Percentiles rank a stretch among this genome's conserved stretches.
Conservation (phyloP, 2,797 vertebrate genomes). For the Megaceryle alcyon region DNA sequence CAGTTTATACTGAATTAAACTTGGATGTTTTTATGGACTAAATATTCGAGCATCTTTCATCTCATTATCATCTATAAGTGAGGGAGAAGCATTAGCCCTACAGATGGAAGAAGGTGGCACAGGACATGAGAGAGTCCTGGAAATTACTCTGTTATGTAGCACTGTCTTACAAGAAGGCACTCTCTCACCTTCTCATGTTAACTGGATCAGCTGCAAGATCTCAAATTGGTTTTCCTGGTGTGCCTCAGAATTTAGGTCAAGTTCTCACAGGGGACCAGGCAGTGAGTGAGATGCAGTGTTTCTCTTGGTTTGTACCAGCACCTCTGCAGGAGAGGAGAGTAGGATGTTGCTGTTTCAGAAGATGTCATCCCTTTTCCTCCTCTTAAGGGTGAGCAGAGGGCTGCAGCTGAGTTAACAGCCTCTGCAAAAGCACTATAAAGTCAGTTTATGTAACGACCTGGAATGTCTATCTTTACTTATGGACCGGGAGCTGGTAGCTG, state of each 20-base stretch:
- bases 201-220: not conserved
- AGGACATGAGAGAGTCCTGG: not conserved
- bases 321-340: not conserved
- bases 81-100: not conserved
- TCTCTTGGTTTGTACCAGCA: not conserved
- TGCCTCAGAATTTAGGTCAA: not conserved
- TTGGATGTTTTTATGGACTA: not conserved
- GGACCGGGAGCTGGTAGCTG: not conserved
- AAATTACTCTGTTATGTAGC: not conserved
- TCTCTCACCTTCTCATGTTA: not conserved
- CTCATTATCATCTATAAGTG: not conserved
- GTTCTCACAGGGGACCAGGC: not conserved
- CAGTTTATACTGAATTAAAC: not conserved
- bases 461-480: slow-evolving; percentile 2
- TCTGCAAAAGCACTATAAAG: not conserved
- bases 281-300: not conserved
- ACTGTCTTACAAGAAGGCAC: not conserved
- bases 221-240: not conserved
- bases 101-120: not conserved
- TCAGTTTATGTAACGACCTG: slow-evolving; percentile 20
- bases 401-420: not conserved
- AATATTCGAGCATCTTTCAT: not conserved
- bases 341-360: not conserved
- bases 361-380: not conserved
- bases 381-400: not conserved